Percentiles rank a stretch among this genome's conserved stretches.
phyloP scores from a whole-genome alignment of 2,888 invertebrate genomes.

The Rhimphoctona megacephalus region DNA sequence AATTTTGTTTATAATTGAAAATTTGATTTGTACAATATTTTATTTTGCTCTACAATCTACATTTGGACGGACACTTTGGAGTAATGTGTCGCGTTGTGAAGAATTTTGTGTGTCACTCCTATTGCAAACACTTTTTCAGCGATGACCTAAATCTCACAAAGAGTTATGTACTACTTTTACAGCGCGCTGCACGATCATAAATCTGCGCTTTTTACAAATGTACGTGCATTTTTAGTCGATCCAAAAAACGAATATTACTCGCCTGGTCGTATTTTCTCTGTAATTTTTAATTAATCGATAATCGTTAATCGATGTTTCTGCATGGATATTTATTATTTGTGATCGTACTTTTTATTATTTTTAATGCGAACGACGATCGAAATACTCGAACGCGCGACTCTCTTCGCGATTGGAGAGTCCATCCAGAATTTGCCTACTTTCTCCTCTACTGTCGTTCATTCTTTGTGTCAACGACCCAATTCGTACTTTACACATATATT shows the following conservation, averaged over 20 bases:
- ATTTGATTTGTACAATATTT: not conserved
- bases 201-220: constrained; percentile 39
- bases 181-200: constrained; percentile 11
- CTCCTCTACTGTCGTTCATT: constrained; percentile 43
- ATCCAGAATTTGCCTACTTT: constrained; percentile 69
- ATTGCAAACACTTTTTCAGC: constrained; percentile 21
- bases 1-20: not conserved
- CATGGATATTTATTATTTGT: not conserved
- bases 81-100: not conserved
- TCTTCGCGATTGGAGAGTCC: constrained; percentile 22
- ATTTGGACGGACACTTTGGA: not conserved
- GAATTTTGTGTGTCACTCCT: not conserved
- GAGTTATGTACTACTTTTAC: not conserved
- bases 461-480: constrained; percentile 25
- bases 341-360: not conserved
- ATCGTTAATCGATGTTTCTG: not conserved
- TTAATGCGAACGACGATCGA: not conserved
- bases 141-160: constrained; percentile 51
- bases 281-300: not conserved
- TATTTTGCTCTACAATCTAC: not conserved
- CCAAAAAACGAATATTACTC: not conserved
- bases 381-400: constrained; percentile 21
- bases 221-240: not conserved
- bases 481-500: not conserved
- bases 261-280: not conserved